Conservation (phyloP, 2,888 invertebrate species). For the Ischnura elegans region DNA sequence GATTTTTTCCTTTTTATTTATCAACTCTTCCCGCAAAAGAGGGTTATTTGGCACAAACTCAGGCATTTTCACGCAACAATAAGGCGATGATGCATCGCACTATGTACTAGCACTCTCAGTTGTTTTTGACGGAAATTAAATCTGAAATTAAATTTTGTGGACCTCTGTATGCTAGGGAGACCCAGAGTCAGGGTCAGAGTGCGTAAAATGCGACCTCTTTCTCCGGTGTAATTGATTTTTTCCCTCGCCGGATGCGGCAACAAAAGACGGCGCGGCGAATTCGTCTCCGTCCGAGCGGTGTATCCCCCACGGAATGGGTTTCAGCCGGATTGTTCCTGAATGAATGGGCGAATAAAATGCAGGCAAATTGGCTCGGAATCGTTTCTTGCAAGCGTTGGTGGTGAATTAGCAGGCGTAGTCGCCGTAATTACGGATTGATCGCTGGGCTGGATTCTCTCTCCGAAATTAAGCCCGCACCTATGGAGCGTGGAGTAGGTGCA, state of each 20-base stretch:
- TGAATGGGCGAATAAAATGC: neutral
- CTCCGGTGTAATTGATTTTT: neutral
- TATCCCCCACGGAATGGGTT: neutral
- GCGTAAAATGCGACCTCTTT: neutral
- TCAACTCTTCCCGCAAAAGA: too few relatives aligned
- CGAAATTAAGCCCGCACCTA: neutral
- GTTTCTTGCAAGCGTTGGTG: neutral
- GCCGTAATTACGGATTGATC: constrained; percentile 4
- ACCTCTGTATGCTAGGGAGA: neutral
- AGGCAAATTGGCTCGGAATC: neutral
- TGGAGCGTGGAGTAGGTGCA: too few relatives aligned
- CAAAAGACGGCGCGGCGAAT: neutral
- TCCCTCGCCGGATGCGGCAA: neutral
- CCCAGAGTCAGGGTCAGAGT: neutral
- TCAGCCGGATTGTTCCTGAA: neutral
- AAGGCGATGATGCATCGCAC: too few relatives aligned
- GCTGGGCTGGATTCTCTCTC: neutral
- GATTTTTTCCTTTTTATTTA: too few relatives aligned
- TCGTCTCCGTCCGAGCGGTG: neutral
- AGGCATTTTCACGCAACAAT: too few relatives aligned
- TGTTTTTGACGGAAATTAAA: neutral
- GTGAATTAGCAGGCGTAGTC: neutral
- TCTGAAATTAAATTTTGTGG: neutral
- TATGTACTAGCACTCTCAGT: too few relatives aligned
- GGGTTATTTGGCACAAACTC: too few relatives aligned